These are phyloP conservation scores for Ptyas mucosa DNA, from an alignment of 2,113 vertebrate genomes.

Conservation along the genomic window DNA sequence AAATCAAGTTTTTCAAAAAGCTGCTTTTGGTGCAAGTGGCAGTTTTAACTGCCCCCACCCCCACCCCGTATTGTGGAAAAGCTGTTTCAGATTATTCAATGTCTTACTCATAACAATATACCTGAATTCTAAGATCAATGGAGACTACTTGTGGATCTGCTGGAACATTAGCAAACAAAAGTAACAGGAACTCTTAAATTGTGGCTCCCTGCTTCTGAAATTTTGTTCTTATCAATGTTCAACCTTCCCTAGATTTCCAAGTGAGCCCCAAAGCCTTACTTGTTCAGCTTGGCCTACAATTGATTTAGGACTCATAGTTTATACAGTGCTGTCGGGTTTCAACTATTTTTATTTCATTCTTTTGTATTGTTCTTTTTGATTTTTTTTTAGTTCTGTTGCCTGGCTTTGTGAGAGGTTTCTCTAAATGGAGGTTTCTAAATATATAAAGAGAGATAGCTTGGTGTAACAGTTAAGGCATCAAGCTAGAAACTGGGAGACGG, in stretches of 20 bases:
- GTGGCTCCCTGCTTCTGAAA: not conserved
- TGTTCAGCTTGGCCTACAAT: not conserved
- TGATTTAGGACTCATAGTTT: not conserved
- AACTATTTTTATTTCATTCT: not conserved
- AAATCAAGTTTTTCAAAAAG: not conserved
- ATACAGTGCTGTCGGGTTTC: not conserved
- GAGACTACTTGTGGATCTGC: not conserved
- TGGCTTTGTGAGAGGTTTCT: not conserved
- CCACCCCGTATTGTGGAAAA: not conserved
- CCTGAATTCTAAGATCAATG: not conserved
- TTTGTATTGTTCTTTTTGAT: not conserved
- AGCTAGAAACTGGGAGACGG: not conserved
- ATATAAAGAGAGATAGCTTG: not conserved
- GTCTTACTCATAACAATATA: not conserved
- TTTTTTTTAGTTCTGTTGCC: not conserved
- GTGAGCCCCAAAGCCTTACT: not conserved
- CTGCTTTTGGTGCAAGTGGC: not conserved
- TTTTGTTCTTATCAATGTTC: not conserved
- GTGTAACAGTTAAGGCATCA: not conserved
- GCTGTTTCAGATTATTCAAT: not conserved
- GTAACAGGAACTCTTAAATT: not conserved
- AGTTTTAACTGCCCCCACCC: not conserved
- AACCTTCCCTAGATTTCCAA: not conserved
- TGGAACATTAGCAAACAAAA: not conserved
- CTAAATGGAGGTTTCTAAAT: not conserved